Conservation (phyloP, 1,140 invertebrate species). For the Oncopeltus fasciatus region DNA sequence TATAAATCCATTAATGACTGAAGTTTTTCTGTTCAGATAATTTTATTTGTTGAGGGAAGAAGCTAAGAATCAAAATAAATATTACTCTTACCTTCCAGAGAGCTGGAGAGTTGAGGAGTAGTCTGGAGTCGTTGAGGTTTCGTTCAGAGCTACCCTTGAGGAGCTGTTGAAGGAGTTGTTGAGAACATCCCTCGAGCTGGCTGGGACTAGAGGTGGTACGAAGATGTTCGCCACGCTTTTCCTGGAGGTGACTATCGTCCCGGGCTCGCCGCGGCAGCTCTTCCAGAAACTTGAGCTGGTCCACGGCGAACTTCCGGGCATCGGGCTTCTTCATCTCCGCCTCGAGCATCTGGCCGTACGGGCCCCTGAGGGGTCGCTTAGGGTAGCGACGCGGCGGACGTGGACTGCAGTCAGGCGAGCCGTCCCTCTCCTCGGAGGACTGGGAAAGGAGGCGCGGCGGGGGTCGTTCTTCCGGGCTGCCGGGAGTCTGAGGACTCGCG, state of each 20-base stretch:
- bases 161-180: conserved; percentile 53
- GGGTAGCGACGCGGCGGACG: conserved; percentile 40
- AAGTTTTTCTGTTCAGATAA: too few relatives aligned
- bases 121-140: conserved; percentile 20
- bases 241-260: conserved; percentile 31
- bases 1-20: too few relatives aligned
- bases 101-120: conserved; percentile 12
- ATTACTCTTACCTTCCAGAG: conserved; percentile 34
- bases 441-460: conserved; percentile 45
- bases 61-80: too few relatives aligned
- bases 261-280: conserved; percentile 29
- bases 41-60: too few relatives aligned
- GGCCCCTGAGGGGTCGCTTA: conserved; percentile 58
- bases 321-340: conserved; percentile 65
- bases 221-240: conserved; percentile 41
- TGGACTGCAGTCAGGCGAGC: conserved; percentile 31
- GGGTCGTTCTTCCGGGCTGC: conserved; percentile 33
- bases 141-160: conserved; percentile 60
- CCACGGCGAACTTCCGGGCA: conserved; percentile 30
- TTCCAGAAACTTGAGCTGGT: conserved; percentile 38
- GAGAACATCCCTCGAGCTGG: conserved; percentile 49
- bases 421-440: conserved; percentile 53
- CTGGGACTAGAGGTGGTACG: conserved; percentile 64
- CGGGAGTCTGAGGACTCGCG: conserved; percentile 30
- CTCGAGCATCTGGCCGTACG: conserved; percentile 69